Percentiles rank a stretch among this genome's conserved stretches.
Evolutionary conservation across 1,140 invertebrate species (phyloP).

Genomic region (Drosophila azteca): DNA sequence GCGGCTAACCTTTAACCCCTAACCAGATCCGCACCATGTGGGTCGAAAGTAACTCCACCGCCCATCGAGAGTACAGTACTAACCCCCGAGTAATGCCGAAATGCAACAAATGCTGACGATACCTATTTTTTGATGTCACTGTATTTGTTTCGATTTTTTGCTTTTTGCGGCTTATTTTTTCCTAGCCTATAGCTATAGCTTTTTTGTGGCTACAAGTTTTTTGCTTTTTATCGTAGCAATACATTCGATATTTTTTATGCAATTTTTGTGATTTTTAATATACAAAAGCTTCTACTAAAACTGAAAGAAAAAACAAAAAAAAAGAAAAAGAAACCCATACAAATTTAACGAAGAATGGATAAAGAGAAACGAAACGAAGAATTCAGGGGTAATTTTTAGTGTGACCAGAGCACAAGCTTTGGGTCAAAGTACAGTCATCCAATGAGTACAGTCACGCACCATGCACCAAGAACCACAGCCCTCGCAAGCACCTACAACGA

Average conservation of each 20-base stretch:
- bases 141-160: conserved; percentile 54
- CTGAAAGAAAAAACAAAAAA: conserved; percentile 35
- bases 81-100: conserved; percentile 19
- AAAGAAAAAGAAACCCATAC: conserved; percentile 13
- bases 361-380: conserved; percentile 6
- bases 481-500: conserved; percentile 42
- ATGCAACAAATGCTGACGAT: conserved; percentile 40
- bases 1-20: conserved; percentile 37
- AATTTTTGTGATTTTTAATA: conserved; percentile 53
- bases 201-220: conserved; percentile 49
- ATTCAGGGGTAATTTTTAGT: conserved; percentile 1
- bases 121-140: conserved; percentile 47
- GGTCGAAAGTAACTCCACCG: conserved; percentile 44
- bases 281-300: conserved; percentile 36
- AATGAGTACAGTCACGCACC: conserved; percentile 46
- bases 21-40: conserved; percentile 8
- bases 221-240: conserved; percentile 39
- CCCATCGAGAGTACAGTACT: conserved; percentile 37
- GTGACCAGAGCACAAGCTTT: conserved; percentile 24
- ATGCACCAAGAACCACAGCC: conserved; percentile 23
- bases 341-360: conserved; percentile 6
- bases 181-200: conserved; percentile 31
- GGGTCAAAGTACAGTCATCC: conserved; percentile 45
- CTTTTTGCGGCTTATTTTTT: conserved; percentile 70
- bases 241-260: conserved; percentile 42